Percentiles rank a stretch among this genome's conserved stretches.
Conservation (phyloP, 1,140 invertebrate species). For the Triops cancriformis region DNA sequence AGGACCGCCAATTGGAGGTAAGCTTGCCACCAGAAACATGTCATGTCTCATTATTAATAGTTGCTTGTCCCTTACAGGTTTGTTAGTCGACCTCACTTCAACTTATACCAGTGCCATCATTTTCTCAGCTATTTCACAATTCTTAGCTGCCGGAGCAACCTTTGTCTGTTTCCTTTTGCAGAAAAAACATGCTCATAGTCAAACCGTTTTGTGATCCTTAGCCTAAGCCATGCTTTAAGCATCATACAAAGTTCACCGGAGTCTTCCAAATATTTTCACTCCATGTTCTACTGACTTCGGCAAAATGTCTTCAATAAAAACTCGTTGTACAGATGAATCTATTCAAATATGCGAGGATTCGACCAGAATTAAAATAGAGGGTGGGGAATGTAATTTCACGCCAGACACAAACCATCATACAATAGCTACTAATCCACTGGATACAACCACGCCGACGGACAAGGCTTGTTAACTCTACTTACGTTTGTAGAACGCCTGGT, state of each 20-base stretch:
- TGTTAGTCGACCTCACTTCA: constrained; percentile 15
- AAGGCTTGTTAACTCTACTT: neutral
- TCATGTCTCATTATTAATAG: neutral
- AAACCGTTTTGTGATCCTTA: neutral
- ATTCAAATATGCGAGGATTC: neutral
- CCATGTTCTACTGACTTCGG: neutral
- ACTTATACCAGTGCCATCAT: neutral
- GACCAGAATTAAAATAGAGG: neutral
- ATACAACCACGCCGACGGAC: neutral
- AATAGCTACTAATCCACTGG: neutral
- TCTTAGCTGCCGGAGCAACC: constrained; percentile 8
- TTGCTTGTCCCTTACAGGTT: neutral
- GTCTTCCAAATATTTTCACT: neutral
- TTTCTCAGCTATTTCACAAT: neutral
- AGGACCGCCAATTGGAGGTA: constrained; percentile 30
- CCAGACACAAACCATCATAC: neutral
- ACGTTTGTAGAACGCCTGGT: neutral
- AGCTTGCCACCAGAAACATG: neutral
- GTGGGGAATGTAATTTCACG: neutral
- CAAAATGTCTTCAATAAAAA: neutral
- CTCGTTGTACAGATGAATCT: neutral
- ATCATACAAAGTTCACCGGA: neutral
- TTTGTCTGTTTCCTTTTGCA: constrained; percentile 11
- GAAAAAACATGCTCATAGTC: neutral
- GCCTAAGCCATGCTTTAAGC: neutral